These are phyloP conservation scores for Macaca fascicularis DNA, from an alignment of 2,113 vertebrate species.

Conservation along the genomic window T2T-MFA8v1.1 NC_088385.1:48224501-48225000, in stretches of 20 bases:
- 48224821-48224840: neutral
- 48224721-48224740: neutral
- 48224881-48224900: neutral
- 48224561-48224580: neutral
- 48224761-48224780: neutral
- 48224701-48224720: neutral
- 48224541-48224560: neutral
- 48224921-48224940: neutral
- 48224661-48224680: neutral
- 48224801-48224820: neutral
- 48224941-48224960: neutral
- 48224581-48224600: neutral
- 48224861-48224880: neutral
- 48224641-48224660: constrained; percentile 69
- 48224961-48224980: neutral
- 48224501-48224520: neutral
- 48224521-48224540: neutral
- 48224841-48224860: neutral
- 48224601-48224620: constrained; percentile 62
- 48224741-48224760: neutral
- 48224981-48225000: neutral
- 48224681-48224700: neutral
- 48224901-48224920: neutral
- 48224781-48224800: neutral
- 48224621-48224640: constrained; percentile 73